phyloP scores from a whole-genome alignment of 2,113 vertebrate genomes.

The Mionectes macconnelli region DNA sequence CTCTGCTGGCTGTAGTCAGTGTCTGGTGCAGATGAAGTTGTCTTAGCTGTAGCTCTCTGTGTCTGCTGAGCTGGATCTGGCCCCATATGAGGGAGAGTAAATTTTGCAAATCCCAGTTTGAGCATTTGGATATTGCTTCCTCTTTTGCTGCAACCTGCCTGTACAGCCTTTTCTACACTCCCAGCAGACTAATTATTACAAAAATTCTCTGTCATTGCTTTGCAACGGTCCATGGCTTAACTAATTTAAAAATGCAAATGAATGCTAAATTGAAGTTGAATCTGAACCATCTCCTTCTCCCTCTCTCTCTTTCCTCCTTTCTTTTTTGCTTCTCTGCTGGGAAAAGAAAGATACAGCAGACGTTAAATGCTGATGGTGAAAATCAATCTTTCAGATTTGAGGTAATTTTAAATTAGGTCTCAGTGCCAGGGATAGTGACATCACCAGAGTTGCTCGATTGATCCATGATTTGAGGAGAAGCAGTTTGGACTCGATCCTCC shows the following conservation, averaged over 20 bases:
- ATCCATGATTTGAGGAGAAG: constrained; percentile 26
- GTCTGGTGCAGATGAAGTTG: constrained; percentile 17
- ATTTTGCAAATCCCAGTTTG: constrained; percentile 9
- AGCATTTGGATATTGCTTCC: constrained; percentile 30
- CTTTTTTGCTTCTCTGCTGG: not conserved
- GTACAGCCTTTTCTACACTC: not conserved
- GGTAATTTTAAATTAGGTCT: constrained; percentile 49
- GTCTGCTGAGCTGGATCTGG: not conserved
- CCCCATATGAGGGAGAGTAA: not conserved
- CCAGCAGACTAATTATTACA: constrained; percentile 72
- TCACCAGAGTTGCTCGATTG: constrained; percentile 30
- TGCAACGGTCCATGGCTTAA: constrained; percentile 73
- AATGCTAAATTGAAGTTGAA: constrained; percentile 69
- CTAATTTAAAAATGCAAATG: constrained; percentile 82
- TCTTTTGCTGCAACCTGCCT: constrained; percentile 1
- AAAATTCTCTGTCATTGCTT: constrained; percentile 74
- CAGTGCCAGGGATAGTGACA: constrained; percentile 41
- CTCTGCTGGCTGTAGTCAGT: not conserved
- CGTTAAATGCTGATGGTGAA: constrained; percentile 47
- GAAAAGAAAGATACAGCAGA: constrained; percentile 28
- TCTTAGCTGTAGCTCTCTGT: not conserved
- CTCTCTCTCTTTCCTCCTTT: not conserved
- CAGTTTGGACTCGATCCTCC: not conserved
- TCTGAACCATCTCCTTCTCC: constrained; percentile 11
- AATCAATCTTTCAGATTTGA: constrained; percentile 49